Evolutionary conservation across 2,888 invertebrate genomes (phyloP), one percentile per base, ranked within the genome.

Genomic region (Callimorpha dominula): DNA sequence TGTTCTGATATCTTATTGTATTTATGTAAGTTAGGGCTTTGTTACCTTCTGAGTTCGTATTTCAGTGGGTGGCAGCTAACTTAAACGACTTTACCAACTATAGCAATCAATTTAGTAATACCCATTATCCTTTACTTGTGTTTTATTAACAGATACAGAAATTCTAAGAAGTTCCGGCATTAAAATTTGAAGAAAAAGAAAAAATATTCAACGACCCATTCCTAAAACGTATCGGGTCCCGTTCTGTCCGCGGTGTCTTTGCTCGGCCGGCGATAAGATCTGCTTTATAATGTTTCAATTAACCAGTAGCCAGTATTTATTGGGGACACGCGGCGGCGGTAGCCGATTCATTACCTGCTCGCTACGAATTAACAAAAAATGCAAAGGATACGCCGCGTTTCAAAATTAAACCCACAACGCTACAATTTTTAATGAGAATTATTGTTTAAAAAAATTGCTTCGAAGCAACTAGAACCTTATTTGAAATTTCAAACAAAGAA

Each of bases 231-330:
- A 86, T 82, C 76, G 78, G 83, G 82, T 77, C 85, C 85, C 84
- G 89, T 85, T 84, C 86, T 84, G 84, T 78, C 75, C 86, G 91
- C 93, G 92, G 92, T 90, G 89, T 89, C 93, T 93, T 92, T 92
- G 89, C 86, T 80, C 84, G 75, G 75, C 73, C 82, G 83, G 71
- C 79, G 94, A 95, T 95, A 95, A 94, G 89, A 94, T 95, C 94
- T 90, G 84, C 81, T 90, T 93, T 91, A 95, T 94, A 94, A 95
- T 94, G 95, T 95, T 93, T 95, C 95, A 95, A 95, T 95, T 95
- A 95, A 95, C 92, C 95, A 94, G 95, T 94, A 95, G 95, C 94
- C 89, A 89, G 91, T 94, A 94, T 93, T 95, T 94, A 94, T 93
- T 93, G 91, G 92, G 89, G 93, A 91, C 92, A 91, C 85, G 87